A percentile compares a stretch with the other conserved stretches of the same genome.
phyloP scores from a whole-genome alignment of 1,140 invertebrate species.

The Diorhabda elongata region DNA sequence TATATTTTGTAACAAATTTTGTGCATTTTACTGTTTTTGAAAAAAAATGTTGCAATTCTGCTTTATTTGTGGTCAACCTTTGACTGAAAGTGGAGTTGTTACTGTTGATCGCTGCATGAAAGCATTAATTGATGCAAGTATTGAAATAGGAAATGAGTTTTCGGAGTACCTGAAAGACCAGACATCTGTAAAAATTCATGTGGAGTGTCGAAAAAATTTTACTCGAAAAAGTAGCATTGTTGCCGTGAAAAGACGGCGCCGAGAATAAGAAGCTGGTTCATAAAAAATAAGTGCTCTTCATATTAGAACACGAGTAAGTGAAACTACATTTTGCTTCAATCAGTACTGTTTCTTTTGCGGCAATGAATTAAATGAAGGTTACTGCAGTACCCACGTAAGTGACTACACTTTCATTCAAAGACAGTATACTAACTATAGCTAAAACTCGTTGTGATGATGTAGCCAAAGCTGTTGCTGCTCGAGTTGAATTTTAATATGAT shows the following conservation, averaged over 20 bases:
- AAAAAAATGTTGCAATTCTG: constrained; percentile 8
- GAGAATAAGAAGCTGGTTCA: constrained; percentile 26
- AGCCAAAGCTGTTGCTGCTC: background rate
- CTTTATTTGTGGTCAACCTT: constrained; percentile 4
- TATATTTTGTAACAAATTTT: constrained; percentile 6
- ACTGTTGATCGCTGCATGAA: constrained; percentile 12
- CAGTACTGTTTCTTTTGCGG: background rate
- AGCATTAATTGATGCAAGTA: constrained; percentile 19
- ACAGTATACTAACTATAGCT: background rate
- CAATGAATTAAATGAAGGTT: background rate
- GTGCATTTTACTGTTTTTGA: constrained; percentile 2
- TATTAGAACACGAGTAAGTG: background rate
- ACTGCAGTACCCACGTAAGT: too few species aligned
- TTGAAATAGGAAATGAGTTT: constrained; percentile 9
- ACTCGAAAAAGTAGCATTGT: constrained; percentile 27
- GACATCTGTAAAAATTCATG: constrained; percentile 1
- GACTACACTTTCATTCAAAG: too few species aligned
- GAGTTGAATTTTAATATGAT: background rate
- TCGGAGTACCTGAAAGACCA: constrained; percentile 5
- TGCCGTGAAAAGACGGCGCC: constrained; percentile 27
- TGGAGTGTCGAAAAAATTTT: constrained; percentile 25
- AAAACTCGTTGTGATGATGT: background rate
- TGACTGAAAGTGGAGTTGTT: constrained; percentile 14
- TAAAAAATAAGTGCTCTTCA: background rate
- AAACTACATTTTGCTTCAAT: background rate